phyloP scores from a whole-genome alignment of 1,140 invertebrate genomes.

The Heliconius eleuchia region DNA sequence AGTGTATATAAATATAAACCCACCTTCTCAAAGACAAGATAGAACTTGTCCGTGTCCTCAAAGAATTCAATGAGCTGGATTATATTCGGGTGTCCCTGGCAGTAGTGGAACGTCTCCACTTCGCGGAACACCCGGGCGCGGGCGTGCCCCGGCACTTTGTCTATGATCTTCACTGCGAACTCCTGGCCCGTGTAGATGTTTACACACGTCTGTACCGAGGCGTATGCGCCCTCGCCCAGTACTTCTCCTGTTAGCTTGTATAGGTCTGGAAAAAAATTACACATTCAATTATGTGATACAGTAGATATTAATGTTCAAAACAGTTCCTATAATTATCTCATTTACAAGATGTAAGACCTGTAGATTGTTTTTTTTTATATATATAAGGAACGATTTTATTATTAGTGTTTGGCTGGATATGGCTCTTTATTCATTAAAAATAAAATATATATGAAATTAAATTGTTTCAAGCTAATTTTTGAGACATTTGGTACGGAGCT shows the following conservation, averaged over 20 bases:
- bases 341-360: too few relatives aligned
- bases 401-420: too few relatives aligned
- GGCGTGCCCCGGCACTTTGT: constrained; percentile 96
- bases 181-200: constrained; percentile 95
- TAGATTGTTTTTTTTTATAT: too few relatives aligned
- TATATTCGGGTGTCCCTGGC: constrained; percentile 97
- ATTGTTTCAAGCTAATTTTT: too few relatives aligned
- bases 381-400: too few relatives aligned
- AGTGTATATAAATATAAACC: constrained; percentile 21
- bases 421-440: too few relatives aligned
- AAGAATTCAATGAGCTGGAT: constrained; percentile 98
- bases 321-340: too few relatives aligned
- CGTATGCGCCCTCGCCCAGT: constrained; percentile 97
- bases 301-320: too few relatives aligned
- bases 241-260: constrained; percentile 97
- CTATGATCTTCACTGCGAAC: constrained; percentile 98
- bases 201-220: constrained; percentile 96
- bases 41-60: constrained; percentile 98
- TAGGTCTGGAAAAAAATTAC: constrained; percentile 86
- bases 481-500: too few relatives aligned
- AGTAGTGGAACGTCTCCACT: constrained; percentile 99
- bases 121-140: constrained; percentile 97
- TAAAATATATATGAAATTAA: too few relatives aligned
- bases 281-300: neutral
- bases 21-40: constrained; percentile 98